Evolutionary conservation across 2,888 invertebrate species (phyloP), one percentile per base, ranked within the genome.

Genomic region (Pachycephus smyrnensis): DNA sequence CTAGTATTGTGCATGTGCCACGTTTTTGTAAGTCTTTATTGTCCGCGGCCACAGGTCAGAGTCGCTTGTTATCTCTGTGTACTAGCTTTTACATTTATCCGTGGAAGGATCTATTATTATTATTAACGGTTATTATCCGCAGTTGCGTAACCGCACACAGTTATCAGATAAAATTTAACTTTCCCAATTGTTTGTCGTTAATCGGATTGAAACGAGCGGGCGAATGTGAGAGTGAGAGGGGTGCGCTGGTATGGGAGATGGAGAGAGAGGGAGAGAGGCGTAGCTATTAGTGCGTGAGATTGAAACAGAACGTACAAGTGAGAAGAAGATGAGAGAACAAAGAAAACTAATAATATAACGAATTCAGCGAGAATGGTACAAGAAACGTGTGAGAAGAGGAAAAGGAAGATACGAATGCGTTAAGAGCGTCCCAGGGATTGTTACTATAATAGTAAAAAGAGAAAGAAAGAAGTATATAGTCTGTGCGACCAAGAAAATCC

Each of bases 1-100:
- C 88, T 90, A 90, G 88, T 90, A 90, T 89, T 89, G 90, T 91
- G 89, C 88, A 89, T 88, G 90, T 91, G 88, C 89, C 88, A 90
- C 90, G 88, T 90, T 90, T 71, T 91, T 90, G 88, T 90, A 90
- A 89, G 88, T 89, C 88, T 88, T 88, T 91, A 55, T 89, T 89
- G 87, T 89, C 88, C 87, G 88, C 89, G 88, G 84, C 85, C 84
- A 84, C 83, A 84, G 83, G 55, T 55, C 55, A 80, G 85, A 88
- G 86, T 88, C 89, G 88, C 88, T 89, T 89, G 90, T 90, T 90
- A 90, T 90, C 86, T 90, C 89, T 89, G 89, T 89, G 89, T 89
- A 90, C 87, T 89, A 89, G 88, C 89, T 89, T 90, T 90, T 90
- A 90, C 90, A 90, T 89, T 90, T 90, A 84, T 84, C 84, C 84